Conservation (phyloP, 2,113 vertebrate species). For the Telmatochromis brichardi region DNA sequence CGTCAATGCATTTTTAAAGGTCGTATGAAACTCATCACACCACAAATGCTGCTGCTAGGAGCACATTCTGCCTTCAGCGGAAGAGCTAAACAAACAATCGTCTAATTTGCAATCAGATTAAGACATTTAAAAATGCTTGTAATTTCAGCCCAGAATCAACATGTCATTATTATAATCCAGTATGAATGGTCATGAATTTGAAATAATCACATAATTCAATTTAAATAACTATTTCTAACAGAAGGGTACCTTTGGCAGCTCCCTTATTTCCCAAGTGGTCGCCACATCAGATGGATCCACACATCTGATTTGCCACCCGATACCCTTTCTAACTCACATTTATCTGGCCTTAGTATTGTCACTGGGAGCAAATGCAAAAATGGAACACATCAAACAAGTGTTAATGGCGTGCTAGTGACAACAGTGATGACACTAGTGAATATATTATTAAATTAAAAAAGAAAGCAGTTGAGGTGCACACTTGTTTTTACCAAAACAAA, state of each 20-base stretch:
- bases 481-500: neutral
- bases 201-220: neutral
- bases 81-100: neutral
- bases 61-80: neutral
- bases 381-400: neutral
- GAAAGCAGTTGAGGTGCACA: neutral
- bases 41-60: neutral
- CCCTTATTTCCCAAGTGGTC: neutral
- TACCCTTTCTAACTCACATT: neutral
- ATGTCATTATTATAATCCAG: neutral
- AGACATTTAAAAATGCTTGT: neutral
- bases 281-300: neutral
- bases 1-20: neutral
- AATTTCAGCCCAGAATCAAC: neutral
- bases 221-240: neutral
- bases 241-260: neutral
- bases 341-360: neutral
- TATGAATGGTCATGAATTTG: neutral
- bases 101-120: neutral
- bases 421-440: neutral
- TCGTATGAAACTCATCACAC: rapidly evolving
- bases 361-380: neutral
- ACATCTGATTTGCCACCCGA: neutral
- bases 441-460: neutral
- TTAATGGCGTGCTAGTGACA: neutral